phyloP scores from a whole-genome alignment of 2,888 invertebrate species.

The Meta bourneti region DNA sequence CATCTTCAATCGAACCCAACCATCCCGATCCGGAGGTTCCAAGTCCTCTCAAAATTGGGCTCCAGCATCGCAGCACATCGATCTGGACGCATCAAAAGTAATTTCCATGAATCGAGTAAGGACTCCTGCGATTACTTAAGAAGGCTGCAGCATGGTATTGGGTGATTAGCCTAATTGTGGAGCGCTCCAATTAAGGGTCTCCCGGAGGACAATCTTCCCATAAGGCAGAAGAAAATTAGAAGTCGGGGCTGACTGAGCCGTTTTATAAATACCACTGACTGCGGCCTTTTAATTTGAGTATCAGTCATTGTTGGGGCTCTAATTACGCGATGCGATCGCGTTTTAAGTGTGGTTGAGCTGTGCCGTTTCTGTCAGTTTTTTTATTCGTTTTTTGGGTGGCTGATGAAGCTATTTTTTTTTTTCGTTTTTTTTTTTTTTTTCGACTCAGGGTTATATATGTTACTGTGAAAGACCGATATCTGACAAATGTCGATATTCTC shows the following conservation, averaged over 20 bases:
- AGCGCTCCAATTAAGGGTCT: slow-evolving; percentile 33
- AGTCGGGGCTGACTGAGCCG: slow-evolving; percentile 15
- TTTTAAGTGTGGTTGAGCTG: slow-evolving; percentile 16
- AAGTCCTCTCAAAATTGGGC: neutral
- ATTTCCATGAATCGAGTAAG: slow-evolving; percentile 1
- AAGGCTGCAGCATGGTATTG: slow-evolving; percentile 1
- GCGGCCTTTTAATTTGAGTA: slow-evolving; percentile 47
- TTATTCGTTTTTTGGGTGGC: slow-evolving; percentile 9
- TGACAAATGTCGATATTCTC: too few species aligned
- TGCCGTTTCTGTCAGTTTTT: slow-evolving; percentile 18
- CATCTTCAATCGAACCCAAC: too few species aligned
- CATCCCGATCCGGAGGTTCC: too few species aligned
- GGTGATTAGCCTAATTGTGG: slow-evolving; percentile 42
- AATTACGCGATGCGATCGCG: slow-evolving; percentile 29
- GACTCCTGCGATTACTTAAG: neutral
- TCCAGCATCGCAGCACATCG: neutral
- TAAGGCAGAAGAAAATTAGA: slow-evolving; percentile 22
- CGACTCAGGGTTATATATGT: neutral
- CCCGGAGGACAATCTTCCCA: slow-evolving; percentile 18
- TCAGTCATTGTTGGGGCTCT: slow-evolving; percentile 41
- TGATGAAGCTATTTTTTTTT: slow-evolving; percentile 4
- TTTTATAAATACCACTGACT: slow-evolving; percentile 45
- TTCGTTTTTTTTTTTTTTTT: neutral
- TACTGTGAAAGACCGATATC: too few species aligned
- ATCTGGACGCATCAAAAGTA: slow-evolving; percentile 17